Percentiles rank a stretch among this genome's conserved stretches.
These are phyloP conservation scores for Chamaea fasciata DNA, from an alignment of 2,113 vertebrate genomes.

Conservation along the genomic window DNA sequence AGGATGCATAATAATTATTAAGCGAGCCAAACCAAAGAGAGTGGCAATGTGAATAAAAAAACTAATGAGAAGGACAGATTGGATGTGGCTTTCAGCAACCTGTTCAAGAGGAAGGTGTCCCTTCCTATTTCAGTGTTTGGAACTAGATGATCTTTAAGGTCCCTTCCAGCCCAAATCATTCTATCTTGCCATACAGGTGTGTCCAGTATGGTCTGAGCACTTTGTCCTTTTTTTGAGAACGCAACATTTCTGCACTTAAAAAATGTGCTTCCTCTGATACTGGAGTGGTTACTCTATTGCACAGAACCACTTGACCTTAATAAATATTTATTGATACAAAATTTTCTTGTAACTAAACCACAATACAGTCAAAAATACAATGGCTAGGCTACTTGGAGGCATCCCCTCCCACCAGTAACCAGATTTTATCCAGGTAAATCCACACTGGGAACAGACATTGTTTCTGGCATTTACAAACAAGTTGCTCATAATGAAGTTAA, in stretches of 20 bases:
- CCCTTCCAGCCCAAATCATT: not conserved
- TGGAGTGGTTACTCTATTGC: not conserved
- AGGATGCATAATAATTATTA: not conserved
- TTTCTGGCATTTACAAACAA: constrained; percentile 67
- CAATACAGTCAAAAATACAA: not conserved
- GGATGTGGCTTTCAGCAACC: not conserved
- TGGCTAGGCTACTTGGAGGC: not conserved
- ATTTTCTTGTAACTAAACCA: not conserved
- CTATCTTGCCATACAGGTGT: not conserved
- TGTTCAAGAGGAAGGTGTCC: not conserved
- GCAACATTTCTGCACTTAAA: not conserved
- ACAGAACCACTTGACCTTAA: not conserved
- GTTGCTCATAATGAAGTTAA: constrained; percentile 82
- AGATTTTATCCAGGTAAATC: not conserved
- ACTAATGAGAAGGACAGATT: not conserved
- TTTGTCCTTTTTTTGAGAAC: not conserved
- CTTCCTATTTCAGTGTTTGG: not conserved
- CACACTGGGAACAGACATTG: constrained; percentile 19
- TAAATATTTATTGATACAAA: not conserved
- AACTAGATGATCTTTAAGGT: not conserved
- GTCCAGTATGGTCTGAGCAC: not conserved
- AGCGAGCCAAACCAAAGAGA: not conserved
- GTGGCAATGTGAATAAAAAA: not conserved
- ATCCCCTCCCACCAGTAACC: not conserved
- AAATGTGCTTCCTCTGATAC: not conserved